Conservation (phyloP, 37 sponge, comb jelly and placozoan species). For the Spongia lamella region DNA sequence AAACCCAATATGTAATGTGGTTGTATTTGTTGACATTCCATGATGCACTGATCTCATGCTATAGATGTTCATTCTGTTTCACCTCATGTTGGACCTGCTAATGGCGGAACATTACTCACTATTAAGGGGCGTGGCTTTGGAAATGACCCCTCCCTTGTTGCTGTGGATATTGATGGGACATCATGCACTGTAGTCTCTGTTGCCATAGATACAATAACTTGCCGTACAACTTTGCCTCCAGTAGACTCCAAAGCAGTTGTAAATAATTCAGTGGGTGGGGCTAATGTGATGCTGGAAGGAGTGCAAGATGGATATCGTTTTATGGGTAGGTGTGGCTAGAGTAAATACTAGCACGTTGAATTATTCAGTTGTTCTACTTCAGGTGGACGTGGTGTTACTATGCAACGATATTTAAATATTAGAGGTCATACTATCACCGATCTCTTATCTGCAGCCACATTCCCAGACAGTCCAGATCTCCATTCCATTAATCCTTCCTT, state of each 20-base stretch:
- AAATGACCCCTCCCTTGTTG: slow-evolving; percentile 6
- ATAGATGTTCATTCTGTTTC: slow-evolving; percentile 48
- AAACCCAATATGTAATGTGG: no score
- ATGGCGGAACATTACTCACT: slow-evolving; percentile 58
- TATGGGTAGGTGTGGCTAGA: slow-evolving; percentile 28
- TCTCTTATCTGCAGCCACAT: slow-evolving; percentile 14
- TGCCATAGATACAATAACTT: no score
- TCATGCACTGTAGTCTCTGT: slow-evolving; percentile 33
- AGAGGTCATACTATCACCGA: neutral
- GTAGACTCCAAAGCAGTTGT: slow-evolving; percentile 36
- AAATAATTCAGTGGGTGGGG: slow-evolving; percentile 26
- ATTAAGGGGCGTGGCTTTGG: slow-evolving; percentile 63
- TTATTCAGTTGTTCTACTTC: neutral
- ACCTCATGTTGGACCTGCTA: slow-evolving; percentile 41
- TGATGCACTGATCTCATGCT: no score
- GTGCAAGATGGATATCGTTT: slow-evolving; percentile 56
- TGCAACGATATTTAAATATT: slow-evolving; percentile 29
- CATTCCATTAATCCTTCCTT: slow-evolving; percentile 31
- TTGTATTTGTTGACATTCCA: neutral
- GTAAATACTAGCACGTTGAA: neutral
- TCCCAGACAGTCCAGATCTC: slow-evolving; percentile 43
- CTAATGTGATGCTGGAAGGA: slow-evolving; percentile 2
- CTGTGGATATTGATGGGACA: slow-evolving; percentile 63
- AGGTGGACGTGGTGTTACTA: slow-evolving; percentile 53
- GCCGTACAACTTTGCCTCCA: neutral